Evolutionary conservation across 2,888 invertebrate genomes (phyloP).

Genomic region (Eristalis tenax): DNA sequence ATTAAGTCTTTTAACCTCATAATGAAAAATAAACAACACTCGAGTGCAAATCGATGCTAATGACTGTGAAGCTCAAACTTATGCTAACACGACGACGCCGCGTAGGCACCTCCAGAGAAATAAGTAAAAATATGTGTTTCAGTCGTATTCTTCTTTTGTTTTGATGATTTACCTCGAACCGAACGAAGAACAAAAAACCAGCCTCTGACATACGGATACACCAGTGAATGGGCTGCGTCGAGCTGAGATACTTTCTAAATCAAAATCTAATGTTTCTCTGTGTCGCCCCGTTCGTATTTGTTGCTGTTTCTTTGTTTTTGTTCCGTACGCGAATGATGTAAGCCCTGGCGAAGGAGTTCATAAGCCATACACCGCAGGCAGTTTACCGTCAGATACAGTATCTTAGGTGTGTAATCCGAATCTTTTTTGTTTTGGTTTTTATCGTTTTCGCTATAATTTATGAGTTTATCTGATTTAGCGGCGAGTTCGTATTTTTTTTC

Average conservation of each 20-base stretch:
- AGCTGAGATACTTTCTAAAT: conserved; percentile 4
- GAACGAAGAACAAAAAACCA: not conserved
- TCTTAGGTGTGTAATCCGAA: conserved; percentile 41
- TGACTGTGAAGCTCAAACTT: conserved; percentile 20
- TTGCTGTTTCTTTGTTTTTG: not conserved
- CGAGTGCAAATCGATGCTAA: conserved; percentile 48
- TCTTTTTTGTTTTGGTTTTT: conserved; percentile 14
- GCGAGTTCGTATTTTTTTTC: not conserved
- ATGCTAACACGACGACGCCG: not conserved
- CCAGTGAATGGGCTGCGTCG: not conserved
- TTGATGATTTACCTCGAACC: not conserved
- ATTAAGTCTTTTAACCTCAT: conserved; percentile 29
- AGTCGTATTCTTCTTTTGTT: not conserved
- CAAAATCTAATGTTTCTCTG: not conserved
- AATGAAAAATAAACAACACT: conserved; percentile 34
- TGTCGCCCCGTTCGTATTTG: not conserved
- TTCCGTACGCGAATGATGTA: not conserved
- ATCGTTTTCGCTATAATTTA: conserved; percentile 31
- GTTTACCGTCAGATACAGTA: conserved; percentile 40
- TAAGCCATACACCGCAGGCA: conserved; percentile 41
- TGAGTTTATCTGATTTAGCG: conserved; percentile 13
- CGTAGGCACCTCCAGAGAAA: not conserved
- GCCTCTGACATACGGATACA: not conserved
- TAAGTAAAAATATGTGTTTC: not conserved
- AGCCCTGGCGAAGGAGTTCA: conserved; percentile 28